These are phyloP conservation scores for Leptopilina drosophilae DNA, from an alignment of 2,888 invertebrate genomes.

Conservation along the genomic window DNA sequence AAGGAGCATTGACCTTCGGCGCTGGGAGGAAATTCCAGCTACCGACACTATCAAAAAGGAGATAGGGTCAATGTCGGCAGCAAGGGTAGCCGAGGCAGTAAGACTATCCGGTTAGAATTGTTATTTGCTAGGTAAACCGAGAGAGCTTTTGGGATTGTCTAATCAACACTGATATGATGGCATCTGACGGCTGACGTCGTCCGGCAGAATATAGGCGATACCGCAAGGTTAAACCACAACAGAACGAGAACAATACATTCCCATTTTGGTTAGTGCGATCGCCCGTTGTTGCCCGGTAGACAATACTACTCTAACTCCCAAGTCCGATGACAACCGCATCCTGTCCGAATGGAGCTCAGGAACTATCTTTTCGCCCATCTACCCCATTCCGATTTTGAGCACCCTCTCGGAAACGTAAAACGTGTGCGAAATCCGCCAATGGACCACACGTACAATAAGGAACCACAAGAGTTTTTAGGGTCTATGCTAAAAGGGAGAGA, in stretches of 20 bases:
- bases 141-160: slow-evolving; percentile 32
- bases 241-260: slow-evolving; percentile 58
- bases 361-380: slow-evolving; percentile 70
- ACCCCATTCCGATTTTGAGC: slow-evolving; percentile 45
- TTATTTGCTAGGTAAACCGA: slow-evolving; percentile 24
- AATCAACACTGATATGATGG: slow-evolving; percentile 51
- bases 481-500: slow-evolving; percentile 62
- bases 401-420: slow-evolving; percentile 49
- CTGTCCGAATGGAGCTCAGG: slow-evolving; percentile 65
- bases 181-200: slow-evolving; percentile 50
- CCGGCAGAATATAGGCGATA: slow-evolving; percentile 37
- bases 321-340: slow-evolving; percentile 66
- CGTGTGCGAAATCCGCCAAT: slow-evolving; percentile 56
- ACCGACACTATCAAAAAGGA: background rate
- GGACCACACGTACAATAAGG: slow-evolving; percentile 53
- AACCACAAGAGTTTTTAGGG: slow-evolving; percentile 45
- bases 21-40: background rate
- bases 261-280: slow-evolving; percentile 56
- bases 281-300: slow-evolving; percentile 50
- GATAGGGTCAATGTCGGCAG: slow-evolving; percentile 23
- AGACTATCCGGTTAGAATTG: slow-evolving; percentile 19
- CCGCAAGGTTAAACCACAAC: slow-evolving; percentile 53
- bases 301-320: slow-evolving; percentile 54
- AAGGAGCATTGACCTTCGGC: background rate
- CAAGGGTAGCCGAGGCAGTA: slow-evolving; percentile 3